Evolutionary conservation across 2,888 invertebrate species (phyloP).

Genomic region (Drosophila cracens): DNA sequence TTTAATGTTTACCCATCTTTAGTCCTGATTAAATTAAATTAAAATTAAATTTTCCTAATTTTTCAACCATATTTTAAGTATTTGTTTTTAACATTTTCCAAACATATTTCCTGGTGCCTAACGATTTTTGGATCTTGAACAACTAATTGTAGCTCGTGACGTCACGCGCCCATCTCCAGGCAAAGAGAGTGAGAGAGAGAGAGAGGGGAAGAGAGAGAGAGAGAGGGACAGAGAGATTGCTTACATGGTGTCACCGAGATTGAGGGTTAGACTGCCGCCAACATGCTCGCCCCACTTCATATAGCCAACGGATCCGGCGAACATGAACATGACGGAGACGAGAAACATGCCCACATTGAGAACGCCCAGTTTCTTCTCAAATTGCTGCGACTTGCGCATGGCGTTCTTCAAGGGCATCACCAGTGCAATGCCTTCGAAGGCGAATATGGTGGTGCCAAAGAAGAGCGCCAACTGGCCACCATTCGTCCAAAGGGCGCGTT

Average conservation of each 20-base stretch:
- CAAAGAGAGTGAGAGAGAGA: neutral
- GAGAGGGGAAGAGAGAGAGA: neutral
- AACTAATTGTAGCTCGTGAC: neutral
- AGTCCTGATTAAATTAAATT: no score
- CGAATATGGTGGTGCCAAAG: constrained; percentile 97
- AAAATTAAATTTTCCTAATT: no score
- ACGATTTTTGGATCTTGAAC: neutral
- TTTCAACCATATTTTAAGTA: no score
- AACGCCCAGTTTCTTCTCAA: constrained; percentile 93
- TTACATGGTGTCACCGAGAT: constrained; percentile 87
- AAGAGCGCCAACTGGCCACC: constrained; percentile 91
- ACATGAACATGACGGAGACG: constrained; percentile 91
- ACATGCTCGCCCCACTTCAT: constrained; percentile 94
- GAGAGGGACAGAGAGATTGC: constrained; percentile 19
- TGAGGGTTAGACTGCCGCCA: constrained; percentile 94
- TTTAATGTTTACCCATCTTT: no score
- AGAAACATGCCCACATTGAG: constrained; percentile 93
- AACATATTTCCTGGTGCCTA: neutral
- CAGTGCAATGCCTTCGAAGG: constrained; percentile 98
- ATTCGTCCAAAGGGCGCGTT: constrained; percentile 88
- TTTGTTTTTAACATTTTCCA: no score
- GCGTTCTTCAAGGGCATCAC: constrained; percentile 97
- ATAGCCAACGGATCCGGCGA: constrained; percentile 95
- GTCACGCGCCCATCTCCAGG: neutral
- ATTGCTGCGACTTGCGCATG: constrained; percentile 92